These are phyloP conservation scores for Dipodomys spectabilis DNA, from an alignment of 2,113 vertebrate genomes.

Conservation along the genomic window DNA sequence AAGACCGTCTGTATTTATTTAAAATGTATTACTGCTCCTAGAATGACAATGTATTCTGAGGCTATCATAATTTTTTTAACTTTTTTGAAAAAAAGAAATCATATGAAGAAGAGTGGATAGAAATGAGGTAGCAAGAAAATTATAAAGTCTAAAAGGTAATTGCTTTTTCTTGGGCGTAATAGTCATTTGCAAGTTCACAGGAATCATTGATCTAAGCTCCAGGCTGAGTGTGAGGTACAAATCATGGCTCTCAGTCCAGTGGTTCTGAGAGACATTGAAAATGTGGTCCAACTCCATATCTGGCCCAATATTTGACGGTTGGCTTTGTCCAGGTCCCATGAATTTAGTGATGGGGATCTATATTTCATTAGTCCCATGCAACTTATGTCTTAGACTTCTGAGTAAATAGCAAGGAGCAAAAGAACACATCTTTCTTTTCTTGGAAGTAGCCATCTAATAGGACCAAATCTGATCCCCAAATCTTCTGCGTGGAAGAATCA, in stretches of 20 bases:
- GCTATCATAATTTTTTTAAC: slow-evolving; percentile 11
- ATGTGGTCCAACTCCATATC: rapidly evolving
- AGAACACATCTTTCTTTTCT: not conserved
- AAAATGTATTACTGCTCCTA: slow-evolving; percentile 71
- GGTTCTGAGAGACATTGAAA: not conserved
- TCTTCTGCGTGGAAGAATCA: not conserved
- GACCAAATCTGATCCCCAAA: too few relatives aligned
- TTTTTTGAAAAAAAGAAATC: not conserved
- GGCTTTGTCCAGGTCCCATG: not conserved
- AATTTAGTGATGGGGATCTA: not conserved
- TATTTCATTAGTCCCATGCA: not conserved
- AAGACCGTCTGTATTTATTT: slow-evolving; percentile 67
- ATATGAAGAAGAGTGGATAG: not conserved
- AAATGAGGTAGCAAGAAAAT: not conserved
- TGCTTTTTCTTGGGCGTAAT: not conserved
- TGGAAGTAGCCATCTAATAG: not conserved
- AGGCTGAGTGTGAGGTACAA: not conserved
- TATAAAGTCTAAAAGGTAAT: not conserved
- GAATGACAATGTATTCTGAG: slow-evolving; percentile 53
- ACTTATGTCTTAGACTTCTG: not conserved
- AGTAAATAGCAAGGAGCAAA: not conserved
- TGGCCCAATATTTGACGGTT: not conserved
- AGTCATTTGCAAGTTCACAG: not conserved
- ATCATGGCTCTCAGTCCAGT: too few relatives aligned
- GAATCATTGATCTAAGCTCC: not conserved